Evolutionary conservation across 2,797 vertebrate genomes (phyloP), one percentile per base, ranked within the genome.

Genomic region (Onychomys arenicola): DNA sequence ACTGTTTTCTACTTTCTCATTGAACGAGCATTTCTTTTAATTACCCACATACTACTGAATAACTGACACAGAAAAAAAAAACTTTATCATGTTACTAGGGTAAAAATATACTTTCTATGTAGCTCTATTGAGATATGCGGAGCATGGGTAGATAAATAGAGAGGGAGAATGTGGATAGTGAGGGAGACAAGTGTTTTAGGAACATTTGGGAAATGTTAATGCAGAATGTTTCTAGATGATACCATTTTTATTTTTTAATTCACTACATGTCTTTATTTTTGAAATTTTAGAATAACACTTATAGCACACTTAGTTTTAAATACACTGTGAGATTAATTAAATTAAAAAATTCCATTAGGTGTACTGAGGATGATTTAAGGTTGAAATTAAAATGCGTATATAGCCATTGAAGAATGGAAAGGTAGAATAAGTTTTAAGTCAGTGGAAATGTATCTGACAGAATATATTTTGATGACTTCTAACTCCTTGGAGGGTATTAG

Each of bases 221-320:
- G 69, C 21, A 85, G 59, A 17, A 3, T 84, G 95, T 94, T 94
- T 89, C 37, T 96, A 83, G 77, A 40, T 92, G 11, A 90, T 73
- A 49, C 9, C 32, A 55, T 83, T 94, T 96, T 93, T 94, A 94
- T 95, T 97, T 96, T 91, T 87, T 93, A 78, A 59, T 95, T 92
- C 75, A 95, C 91, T 96, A 97, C 83, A 94, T 84, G 27, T 57
- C 43, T 84, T 90, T 95, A 81, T 90, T 97, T 97, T 97, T 95
- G 65, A 92, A 95, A 67, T 90, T 61, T 87, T 84, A 89, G 63
- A 94, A 57, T 46, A 95, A 52, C 12, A 91, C 87, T 40, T n/a
- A 91, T 76, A 93, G 32, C 32, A 77, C 67, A 91, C 27, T 93
- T 93, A 73, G 25, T 89, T 95, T 95, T 94, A 59, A 94, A 86